Conservation (phyloP, 2,797 vertebrate species). For the Lepilemur ruficaudatus region DNA sequence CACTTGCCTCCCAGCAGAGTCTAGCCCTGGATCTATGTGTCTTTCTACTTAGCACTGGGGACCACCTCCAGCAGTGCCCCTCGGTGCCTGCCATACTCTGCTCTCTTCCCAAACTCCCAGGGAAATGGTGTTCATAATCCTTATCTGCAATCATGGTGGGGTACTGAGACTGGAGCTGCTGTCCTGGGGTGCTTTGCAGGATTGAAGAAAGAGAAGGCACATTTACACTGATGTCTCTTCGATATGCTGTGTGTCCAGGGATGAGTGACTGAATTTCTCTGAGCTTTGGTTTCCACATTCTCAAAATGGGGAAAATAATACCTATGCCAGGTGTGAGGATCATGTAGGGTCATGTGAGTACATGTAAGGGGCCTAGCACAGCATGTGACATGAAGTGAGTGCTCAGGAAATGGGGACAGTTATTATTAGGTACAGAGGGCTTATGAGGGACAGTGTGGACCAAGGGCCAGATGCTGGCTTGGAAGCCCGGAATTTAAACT, state of each 20-base stretch:
- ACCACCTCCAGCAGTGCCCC: background rate
- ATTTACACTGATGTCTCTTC: background rate
- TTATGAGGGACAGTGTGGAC: background rate
- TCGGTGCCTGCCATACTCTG: background rate
- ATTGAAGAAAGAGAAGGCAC: background rate
- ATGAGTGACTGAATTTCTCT: conserved; percentile 22
- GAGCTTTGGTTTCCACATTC: background rate
- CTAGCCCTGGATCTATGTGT: background rate
- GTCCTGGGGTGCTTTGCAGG: background rate
- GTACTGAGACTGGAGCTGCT: background rate
- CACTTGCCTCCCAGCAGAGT: background rate
- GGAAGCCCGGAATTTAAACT: conserved; percentile 9
- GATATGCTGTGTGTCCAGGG: background rate
- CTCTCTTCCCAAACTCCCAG: background rate
- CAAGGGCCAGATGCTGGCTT: background rate
- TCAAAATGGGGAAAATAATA: background rate
- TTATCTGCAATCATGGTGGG: background rate
- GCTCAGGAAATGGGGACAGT: background rate
- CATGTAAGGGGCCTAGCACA: background rate
- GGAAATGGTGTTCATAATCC: background rate
- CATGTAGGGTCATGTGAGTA: background rate
- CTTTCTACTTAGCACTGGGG: background rate
- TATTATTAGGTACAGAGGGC: background rate
- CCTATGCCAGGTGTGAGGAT: background rate
- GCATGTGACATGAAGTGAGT: background rate